Base-by-base conservation (phyloP, 2,797 vertebrate genomes). In the Setipinna tenuifilis region DNA sequence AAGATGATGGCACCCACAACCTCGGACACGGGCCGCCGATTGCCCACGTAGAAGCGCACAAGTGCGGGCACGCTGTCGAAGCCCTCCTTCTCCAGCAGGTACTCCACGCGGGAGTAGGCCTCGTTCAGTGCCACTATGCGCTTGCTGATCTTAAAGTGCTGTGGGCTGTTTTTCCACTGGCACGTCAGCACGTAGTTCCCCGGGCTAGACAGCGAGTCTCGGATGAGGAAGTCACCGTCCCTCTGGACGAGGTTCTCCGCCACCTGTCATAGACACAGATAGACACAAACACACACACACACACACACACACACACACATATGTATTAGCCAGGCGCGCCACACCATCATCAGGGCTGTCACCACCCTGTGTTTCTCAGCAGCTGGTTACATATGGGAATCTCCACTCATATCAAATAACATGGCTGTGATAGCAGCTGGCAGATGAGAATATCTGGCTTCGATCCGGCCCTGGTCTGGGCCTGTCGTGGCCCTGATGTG, bases 121-220 rank as follows among this genome's bases (percentile, higher is more conserved):
- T 98, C 98, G 0, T 96, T 98, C 91, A 98, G 91, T 87, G 96
- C 94, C 84, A 97, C 93, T 1, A 98, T 93, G 90, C 93, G 82
- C 92, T 95, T 97, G 93, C 95, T 96, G 94, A 99, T 98, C 95
- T 97, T 99, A 94, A 99, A 99, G 95, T 99, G 98, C 94, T 99
- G 98, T 35, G 98, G 96, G 0, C 92, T 88, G 58, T 99, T 96
- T 90, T 97, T 95, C 98, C 98, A 99, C 89, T 98, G 98, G 90
- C 97, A 98, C 83, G 98, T 99, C 92, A 99, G 96, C 84, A 99
- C 98, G 0, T 97, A 98, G 91, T 96, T 97, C 78, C 98, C 98
- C 0, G 97, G 98, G 90, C 97, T 98, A 87, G 98, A 99, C 88
- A 98, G 93, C 1, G 98, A 99, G 91, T 99, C 97, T 0, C 98